Conservation (phyloP, 2,113 vertebrate species). For the Rissa tridactyla region DNA sequence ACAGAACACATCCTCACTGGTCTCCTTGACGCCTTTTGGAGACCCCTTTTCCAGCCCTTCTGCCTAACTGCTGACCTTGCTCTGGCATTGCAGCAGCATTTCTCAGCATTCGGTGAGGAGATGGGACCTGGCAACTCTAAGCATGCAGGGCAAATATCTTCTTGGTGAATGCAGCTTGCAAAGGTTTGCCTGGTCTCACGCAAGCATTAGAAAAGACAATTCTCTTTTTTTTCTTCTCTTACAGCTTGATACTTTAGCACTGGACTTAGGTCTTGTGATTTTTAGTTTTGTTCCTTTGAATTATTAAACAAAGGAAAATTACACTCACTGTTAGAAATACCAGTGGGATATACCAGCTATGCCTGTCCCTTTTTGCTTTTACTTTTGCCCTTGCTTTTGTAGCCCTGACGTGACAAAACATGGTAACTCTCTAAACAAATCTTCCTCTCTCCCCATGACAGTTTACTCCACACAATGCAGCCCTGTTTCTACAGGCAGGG, state of each 20-base stretch:
- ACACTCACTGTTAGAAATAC: neutral
- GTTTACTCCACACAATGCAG: neutral
- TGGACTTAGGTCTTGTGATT: neutral
- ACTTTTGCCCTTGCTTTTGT: neutral
- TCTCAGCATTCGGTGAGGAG: neutral
- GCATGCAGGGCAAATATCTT: neutral
- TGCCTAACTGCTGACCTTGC: neutral
- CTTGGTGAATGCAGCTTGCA: neutral
- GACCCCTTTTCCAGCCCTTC: neutral
- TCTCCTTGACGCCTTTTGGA: neutral
- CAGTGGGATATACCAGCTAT: neutral
- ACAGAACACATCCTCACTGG: neutral
- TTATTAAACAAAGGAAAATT: neutral
- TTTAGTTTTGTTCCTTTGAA: neutral
- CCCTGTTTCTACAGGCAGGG: neutral
- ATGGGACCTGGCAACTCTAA: neutral
- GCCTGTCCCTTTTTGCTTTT: neutral
- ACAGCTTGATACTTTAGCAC: neutral
- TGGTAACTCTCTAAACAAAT: fast-evolving
- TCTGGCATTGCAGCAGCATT: neutral
- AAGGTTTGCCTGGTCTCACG: neutral
- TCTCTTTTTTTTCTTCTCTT: neutral
- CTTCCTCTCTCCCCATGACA: neutral
- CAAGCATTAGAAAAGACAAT: neutral
- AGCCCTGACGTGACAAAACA: neutral